phyloP scores from a whole-genome alignment of 35 echinoderm and acorn worm species.

The Patiria miniata region DNA sequence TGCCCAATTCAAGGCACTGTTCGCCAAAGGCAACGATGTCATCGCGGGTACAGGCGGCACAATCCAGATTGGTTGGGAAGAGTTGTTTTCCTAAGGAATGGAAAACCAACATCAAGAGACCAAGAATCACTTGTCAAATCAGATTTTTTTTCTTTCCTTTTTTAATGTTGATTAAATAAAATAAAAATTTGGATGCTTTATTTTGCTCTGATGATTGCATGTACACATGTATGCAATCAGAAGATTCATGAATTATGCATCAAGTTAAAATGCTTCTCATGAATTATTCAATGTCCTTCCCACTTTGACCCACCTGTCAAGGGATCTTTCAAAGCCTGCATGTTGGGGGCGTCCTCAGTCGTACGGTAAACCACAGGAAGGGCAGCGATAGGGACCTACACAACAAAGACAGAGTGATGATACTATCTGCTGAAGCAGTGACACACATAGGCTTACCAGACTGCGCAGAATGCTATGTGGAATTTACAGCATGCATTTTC shows the following conservation, averaged over 20 bases:
- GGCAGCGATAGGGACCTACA: constrained; percentile 55
- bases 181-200: no score
- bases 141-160: no score
- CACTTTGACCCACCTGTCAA: constrained; percentile 21
- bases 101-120: constrained; percentile 2
- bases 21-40: constrained; percentile 69
- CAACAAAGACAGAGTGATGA: neutral
- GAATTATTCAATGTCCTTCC: no score
- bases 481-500: neutral
- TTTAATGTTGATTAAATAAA: no score
- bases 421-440: neutral
- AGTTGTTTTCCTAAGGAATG: constrained; percentile 50
- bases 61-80: constrained; percentile 70
- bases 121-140: neutral
- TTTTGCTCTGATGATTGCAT: neutral
- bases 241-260: no score
- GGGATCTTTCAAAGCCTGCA: constrained; percentile 57
- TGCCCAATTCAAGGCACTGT: constrained; percentile 53
- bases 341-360: constrained; percentile 48
- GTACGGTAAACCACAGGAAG: constrained; percentile 67
- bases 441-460: neutral
- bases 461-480: neutral
- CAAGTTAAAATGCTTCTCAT: neutral
- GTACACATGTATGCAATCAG: no score
- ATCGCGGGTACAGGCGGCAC: constrained; percentile 47